Conservation (phyloP, 1,140 invertebrate species). For the Brachionus koreanus region DNA sequence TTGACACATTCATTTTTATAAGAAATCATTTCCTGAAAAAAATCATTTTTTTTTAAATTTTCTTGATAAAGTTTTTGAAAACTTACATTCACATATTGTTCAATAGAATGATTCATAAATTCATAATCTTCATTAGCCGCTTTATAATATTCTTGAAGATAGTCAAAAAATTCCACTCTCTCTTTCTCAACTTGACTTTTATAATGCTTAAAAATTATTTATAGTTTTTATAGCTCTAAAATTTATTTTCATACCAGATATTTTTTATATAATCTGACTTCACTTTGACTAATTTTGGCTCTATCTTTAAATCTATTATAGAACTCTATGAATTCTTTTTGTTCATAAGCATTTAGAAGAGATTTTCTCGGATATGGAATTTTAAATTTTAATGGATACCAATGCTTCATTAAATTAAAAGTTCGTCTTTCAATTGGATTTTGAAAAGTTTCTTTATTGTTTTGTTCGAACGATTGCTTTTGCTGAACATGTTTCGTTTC, state of each 20-base stretch:
- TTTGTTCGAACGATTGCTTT: background rate
- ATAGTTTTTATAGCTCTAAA: too few relatives aligned
- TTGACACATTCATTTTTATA: background rate
- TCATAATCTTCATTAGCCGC: slow-evolving; percentile 33
- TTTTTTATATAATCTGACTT: slow-evolving; percentile 34
- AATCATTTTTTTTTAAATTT: background rate
- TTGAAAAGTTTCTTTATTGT: background rate
- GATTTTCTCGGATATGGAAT: slow-evolving; percentile 21
- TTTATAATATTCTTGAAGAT: slow-evolving; percentile 12
- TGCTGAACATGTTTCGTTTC: background rate
- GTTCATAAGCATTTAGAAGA: background rate
- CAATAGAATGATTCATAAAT: background rate
- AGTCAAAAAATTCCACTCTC: slow-evolving; percentile 6
- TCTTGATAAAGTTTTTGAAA: background rate
- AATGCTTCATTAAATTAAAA: slow-evolving; percentile 12
- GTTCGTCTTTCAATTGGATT: background rate
- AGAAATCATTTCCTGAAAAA: background rate
- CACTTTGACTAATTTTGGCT: slow-evolving; percentile 4
- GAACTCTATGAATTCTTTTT: slow-evolving; percentile 26
- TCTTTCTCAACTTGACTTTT: slow-evolving; percentile 30
- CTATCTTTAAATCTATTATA: background rate
- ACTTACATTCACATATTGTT: slow-evolving; percentile 17
- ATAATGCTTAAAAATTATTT: slow-evolving; percentile 17
- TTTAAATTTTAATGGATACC: slow-evolving; percentile 41
- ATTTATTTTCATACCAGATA: slow-evolving; percentile 19